Evolutionary conservation across 2,888 invertebrate species (phyloP).

Genomic region (Tanytarsus gracilentus): DNA sequence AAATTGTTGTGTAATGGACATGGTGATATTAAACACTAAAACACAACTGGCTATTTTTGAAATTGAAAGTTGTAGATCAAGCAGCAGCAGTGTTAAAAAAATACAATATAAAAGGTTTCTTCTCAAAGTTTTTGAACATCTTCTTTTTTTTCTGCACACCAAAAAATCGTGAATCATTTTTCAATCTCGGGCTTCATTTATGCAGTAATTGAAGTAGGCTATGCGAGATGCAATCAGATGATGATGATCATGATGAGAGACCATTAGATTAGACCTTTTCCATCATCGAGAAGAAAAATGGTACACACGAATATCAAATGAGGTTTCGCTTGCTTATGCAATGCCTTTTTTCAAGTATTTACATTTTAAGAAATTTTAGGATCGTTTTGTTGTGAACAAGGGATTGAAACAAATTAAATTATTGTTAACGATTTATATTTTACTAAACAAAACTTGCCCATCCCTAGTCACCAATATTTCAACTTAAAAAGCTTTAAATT

Average conservation of each 20-base stretch:
- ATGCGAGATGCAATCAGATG: neutral
- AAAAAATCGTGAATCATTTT: constrained; percentile 21
- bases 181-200: neutral
- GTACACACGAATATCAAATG: neutral
- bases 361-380: neutral
- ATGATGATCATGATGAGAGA: neutral
- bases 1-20: constrained; percentile 3
- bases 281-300: constrained; percentile 12
- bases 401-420: too few relatives aligned
- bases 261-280: constrained; percentile 27
- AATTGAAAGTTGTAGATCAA: constrained; percentile 20
- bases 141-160: neutral
- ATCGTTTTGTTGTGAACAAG: neutral
- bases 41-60: neutral
- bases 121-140: neutral
- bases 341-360: neutral
- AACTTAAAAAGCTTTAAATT: neutral
- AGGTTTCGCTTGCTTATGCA: neutral
- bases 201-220: neutral
- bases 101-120: neutral
- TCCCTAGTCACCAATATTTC: too few relatives aligned
- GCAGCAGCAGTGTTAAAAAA: neutral
- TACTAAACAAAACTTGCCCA: too few relatives aligned
- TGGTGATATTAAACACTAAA: constrained; percentile 19
- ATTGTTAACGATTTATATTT: too few relatives aligned